These are phyloP conservation scores for Phocides pigmalion DNA, from an alignment of 1,140 invertebrate species.

Conservation along the genomic window DNA sequence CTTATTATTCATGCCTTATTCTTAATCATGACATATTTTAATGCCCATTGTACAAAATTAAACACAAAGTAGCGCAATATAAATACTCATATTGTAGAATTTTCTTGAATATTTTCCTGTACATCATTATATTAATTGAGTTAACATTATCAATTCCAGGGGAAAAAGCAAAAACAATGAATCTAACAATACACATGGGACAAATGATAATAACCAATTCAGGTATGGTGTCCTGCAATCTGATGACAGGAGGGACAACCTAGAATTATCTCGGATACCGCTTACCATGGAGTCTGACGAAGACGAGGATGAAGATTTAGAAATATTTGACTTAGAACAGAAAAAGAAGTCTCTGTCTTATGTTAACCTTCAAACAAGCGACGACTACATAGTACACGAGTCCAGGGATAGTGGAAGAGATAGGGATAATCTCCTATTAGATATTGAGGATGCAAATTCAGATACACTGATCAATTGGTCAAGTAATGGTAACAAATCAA, in stretches of 20 bases:
- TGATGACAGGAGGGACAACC: conserved; percentile 65
- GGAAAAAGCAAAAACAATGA: conserved; percentile 67
- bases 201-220: conserved; percentile 70
- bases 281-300: conserved; percentile 77
- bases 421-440: conserved; percentile 65
- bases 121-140: too few species aligned
- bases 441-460: conserved; percentile 67
- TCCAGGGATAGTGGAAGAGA: conserved; percentile 55
- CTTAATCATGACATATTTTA: too few species aligned
- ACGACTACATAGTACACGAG: conserved; percentile 64
- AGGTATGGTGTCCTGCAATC: conserved; percentile 75
- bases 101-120: too few species aligned
- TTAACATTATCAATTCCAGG: conserved; percentile 53
- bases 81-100: conserved; percentile 13
- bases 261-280: conserved; percentile 71
- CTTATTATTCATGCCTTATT: too few species aligned
- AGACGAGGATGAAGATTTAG: conserved; percentile 75
- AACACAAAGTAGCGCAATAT: too few species aligned
- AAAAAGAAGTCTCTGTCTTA: conserved; percentile 75
- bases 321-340: conserved; percentile 78
- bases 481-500: conserved; percentile 67
- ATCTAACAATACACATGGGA: conserved; percentile 54
- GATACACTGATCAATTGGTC: conserved; percentile 74
- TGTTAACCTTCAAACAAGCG: conserved; percentile 66
- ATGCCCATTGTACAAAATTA: too few species aligned